A percentile compares a stretch with the other conserved stretches of the same genome.
phyloP scores from a whole-genome alignment of 2,797 vertebrate species.

The Hirundo rustica region DNA sequence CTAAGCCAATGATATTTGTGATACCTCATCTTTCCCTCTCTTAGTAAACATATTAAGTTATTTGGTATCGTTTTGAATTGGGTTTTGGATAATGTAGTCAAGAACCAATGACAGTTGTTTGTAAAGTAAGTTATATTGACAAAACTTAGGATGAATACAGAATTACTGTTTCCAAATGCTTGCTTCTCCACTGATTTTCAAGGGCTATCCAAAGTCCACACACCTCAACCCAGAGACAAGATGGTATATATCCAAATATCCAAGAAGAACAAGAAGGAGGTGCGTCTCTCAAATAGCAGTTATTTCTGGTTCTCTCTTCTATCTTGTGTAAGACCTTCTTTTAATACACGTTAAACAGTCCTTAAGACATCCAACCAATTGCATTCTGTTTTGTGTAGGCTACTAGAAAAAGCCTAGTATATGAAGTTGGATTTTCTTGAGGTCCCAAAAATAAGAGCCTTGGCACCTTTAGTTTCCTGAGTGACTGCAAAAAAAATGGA shows the following conservation, averaged over 20 bases:
- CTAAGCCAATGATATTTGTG: neutral
- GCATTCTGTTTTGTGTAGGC: neutral
- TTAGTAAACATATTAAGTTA: neutral
- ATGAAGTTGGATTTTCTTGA: neutral
- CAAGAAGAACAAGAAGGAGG: neutral
- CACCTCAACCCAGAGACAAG: neutral
- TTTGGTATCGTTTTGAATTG: neutral
- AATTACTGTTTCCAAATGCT: neutral
- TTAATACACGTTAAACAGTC: neutral
- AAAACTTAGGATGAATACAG: neutral
- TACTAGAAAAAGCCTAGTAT: neutral
- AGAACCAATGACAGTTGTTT: neutral
- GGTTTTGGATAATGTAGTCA: neutral
- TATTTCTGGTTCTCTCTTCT: neutral
- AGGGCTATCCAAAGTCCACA: neutral
- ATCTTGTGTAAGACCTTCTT: neutral
- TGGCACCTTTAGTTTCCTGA: neutral
- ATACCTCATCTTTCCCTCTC: neutral
- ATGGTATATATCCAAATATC: neutral
- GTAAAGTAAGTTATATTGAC: neutral
- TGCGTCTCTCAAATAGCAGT: neutral
- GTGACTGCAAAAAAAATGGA: neutral
- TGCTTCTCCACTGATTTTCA: neutral
- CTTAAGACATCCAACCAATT: neutral
- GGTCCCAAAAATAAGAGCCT: neutral